Percentiles rank a stretch among this genome's conserved stretches.
Conservation (phyloP, 1,140 invertebrate genomes). For the Anastrepha ludens region DNA sequence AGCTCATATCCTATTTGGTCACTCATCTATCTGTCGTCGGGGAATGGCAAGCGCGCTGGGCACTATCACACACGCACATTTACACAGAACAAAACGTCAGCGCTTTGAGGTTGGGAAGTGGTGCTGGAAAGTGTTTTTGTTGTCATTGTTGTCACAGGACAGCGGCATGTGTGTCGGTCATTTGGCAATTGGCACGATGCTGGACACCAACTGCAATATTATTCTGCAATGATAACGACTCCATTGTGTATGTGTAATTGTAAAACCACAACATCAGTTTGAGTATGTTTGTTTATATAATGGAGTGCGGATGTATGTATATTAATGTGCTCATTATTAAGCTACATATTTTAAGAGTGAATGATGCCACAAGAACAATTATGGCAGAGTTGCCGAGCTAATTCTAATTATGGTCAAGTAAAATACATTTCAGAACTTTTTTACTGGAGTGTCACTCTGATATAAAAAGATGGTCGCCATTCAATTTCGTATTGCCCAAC, state of each 20-base stretch:
- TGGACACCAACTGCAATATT: neutral
- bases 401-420: too few relatives aligned
- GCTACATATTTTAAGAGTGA: too few relatives aligned
- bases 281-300: too few relatives aligned
- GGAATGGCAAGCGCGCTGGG: slow-evolving; percentile 1
- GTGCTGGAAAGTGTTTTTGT: neutral
- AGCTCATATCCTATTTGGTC: slow-evolving; percentile 22
- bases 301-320: too few relatives aligned
- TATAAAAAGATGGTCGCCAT: too few relatives aligned
- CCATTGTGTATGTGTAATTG: neutral
- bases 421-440: too few relatives aligned
- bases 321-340: too few relatives aligned
- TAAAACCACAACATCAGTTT: too few relatives aligned
- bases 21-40: slow-evolving; percentile 37
- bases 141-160: slow-evolving; percentile 21
- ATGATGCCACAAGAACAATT: too few relatives aligned
- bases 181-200: neutral
- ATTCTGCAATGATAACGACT: neutral
- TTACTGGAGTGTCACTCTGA: too few relatives aligned
- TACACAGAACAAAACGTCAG: neutral
- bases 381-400: too few relatives aligned
- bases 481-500: too few relatives aligned
- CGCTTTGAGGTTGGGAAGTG: neutral
- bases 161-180: neutral
- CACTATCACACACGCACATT: neutral